Evolutionary conservation across 2,113 vertebrate genomes (phyloP).

Genomic region (Caranx ignobilis): DNA sequence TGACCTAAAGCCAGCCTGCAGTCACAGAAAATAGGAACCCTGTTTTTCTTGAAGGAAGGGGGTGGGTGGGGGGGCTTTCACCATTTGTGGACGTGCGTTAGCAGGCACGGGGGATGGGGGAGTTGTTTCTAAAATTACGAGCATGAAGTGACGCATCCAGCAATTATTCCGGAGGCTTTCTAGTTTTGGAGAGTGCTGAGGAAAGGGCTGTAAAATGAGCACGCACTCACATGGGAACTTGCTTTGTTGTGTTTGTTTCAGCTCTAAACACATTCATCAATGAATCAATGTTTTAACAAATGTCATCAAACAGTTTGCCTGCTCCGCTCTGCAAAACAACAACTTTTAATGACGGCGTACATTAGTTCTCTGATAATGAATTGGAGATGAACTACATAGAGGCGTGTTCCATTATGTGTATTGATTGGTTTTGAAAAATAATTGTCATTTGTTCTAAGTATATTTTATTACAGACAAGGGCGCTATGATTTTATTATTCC

Average conservation of each 20-base stretch:
- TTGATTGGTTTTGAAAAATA: conserved; percentile 3
- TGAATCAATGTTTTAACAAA: conserved; percentile 76
- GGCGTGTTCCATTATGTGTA: conserved; percentile 10
- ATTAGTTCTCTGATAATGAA: conserved; percentile 12
- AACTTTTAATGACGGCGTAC: conserved; percentile 44
- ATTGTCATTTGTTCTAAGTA: background rate
- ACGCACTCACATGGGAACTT: conserved; percentile 33
- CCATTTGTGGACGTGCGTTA: conserved; percentile 84
- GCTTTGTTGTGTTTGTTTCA: conserved; percentile 10
- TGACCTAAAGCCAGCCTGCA: conserved; percentile 86
- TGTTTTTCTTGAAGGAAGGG: conserved; percentile 79
- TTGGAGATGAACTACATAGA: conserved; percentile 5
- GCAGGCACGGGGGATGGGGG: conserved; percentile 74
- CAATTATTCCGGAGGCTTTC: conserved; percentile 74
- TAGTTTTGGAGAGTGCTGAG: conserved; percentile 63
- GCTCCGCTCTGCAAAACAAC: conserved; percentile 40
- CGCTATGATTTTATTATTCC: background rate
- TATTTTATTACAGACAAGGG: background rate
- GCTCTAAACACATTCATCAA: conserved; percentile 67
- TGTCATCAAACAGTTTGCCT: conserved; percentile 60
- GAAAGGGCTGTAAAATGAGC: conserved; percentile 60
- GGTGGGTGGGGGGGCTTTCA: conserved; percentile 35
- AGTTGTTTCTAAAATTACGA: conserved; percentile 85
- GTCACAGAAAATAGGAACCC: conserved; percentile 86
- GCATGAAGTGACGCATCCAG: conserved; percentile 79